Conservation (phyloP, 1,140 invertebrate genomes). For the Frieseomelitta varia region DNA sequence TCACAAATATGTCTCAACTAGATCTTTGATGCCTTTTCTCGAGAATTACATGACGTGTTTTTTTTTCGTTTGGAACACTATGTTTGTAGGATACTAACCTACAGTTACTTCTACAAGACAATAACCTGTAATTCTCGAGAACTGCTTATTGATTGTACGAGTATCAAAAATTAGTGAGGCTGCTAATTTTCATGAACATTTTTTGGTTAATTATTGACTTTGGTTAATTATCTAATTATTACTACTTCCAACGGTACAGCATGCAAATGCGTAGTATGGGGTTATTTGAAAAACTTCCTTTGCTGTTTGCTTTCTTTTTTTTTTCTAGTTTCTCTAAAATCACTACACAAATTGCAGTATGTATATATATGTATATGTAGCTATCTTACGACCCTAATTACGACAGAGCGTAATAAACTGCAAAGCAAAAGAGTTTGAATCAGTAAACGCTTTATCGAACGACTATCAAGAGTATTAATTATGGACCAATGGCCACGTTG, state of each 20-base stretch:
- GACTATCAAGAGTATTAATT: not conserved
- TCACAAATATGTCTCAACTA: slow-evolving; percentile 20
- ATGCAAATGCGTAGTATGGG: slow-evolving; percentile 55
- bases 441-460: not conserved
- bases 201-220: slow-evolving; percentile 54
- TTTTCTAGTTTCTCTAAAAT: slow-evolving; percentile 1
- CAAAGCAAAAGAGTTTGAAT: not conserved
- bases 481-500: slow-evolving; percentile 37
- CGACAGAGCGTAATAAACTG: not conserved
- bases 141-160: slow-evolving; percentile 25
- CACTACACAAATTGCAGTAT: slow-evolving; percentile 23
- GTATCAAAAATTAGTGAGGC: slow-evolving; percentile 52
- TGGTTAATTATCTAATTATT: too few species aligned
- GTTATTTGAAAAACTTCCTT: slow-evolving; percentile 47
- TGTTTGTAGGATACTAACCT: not conserved
- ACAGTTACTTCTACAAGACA: not conserved
- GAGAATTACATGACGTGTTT: slow-evolving; percentile 4
- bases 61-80: not conserved
- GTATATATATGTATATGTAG: not conserved
- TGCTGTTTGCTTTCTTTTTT: not conserved
- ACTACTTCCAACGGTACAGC: slow-evolving; percentile 55
- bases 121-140: slow-evolving; percentile 51
- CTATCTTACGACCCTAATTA: not conserved
- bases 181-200: slow-evolving; percentile 21
- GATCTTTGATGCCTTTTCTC: not conserved